These are phyloP conservation scores for Sebastiscus albofasciatus DNA, from an alignment of 2,797 vertebrate species.

Conservation along the genomic window DNA sequence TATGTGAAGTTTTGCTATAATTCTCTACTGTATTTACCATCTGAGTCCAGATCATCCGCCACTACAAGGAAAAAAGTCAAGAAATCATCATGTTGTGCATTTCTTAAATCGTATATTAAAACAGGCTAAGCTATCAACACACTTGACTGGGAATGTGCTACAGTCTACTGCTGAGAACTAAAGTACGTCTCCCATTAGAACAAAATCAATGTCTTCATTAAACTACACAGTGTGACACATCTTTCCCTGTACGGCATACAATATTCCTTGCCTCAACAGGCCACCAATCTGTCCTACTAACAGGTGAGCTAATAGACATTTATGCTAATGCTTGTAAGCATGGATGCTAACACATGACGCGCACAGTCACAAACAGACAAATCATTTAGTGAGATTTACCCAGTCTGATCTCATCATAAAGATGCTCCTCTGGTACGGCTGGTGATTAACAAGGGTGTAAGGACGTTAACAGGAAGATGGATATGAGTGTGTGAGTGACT, in stretches of 20 bases:
- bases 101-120: background rate
- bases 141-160: background rate
- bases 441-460: conserved; percentile 47
- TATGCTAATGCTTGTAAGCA: background rate
- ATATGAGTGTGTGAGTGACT: conserved; percentile 28
- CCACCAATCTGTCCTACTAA: conserved; percentile 13
- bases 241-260: background rate
- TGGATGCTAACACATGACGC: conserved; percentile 1
- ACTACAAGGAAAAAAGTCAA: conserved; percentile 29
- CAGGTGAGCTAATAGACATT: conserved; percentile 14
- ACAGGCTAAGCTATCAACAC: background rate
- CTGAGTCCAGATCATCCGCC: conserved; percentile 32
- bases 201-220: conserved; percentile 23
- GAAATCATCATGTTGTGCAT: background rate
- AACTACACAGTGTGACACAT: conserved; percentile 7
- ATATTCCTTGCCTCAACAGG: background rate
- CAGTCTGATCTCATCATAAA: conserved; percentile 63
- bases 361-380: conserved; percentile 29
- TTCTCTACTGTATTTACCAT: conserved; percentile 50
- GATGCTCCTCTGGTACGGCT: conserved; percentile 54
- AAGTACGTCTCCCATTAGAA: background rate
- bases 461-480: conserved; percentile 41
- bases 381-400: conserved; percentile 60
- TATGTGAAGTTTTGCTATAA: background rate
- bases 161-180: conserved; percentile 10